Percentiles rank a stretch among this genome's conserved stretches.
Conservation (phyloP, 1,140 invertebrate species). For the Eulimnadia texana region DNA sequence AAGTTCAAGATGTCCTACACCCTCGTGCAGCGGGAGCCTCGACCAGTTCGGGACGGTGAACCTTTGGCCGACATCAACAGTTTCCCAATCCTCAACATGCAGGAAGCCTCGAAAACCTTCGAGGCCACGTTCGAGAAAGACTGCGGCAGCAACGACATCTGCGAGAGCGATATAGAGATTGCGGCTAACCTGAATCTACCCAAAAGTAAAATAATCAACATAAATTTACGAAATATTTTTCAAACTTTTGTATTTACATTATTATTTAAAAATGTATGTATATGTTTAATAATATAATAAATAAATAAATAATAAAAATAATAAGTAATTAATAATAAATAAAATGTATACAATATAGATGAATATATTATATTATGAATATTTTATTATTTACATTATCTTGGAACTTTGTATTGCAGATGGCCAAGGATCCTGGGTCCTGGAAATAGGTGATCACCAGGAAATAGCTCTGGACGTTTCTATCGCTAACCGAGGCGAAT, state of each 20-base stretch:
- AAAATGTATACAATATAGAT: too few species aligned
- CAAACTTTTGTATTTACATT: background rate
- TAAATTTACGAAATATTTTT: background rate
- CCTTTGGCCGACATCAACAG: slow-evolving; percentile 52
- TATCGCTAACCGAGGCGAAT: slow-evolving; percentile 63
- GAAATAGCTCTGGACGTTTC: slow-evolving; percentile 60
- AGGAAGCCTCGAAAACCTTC: slow-evolving; percentile 63
- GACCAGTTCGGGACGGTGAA: slow-evolving; percentile 29
- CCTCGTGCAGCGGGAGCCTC: slow-evolving; percentile 50
- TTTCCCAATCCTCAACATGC: slow-evolving; percentile 76
- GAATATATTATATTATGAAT: too few species aligned
- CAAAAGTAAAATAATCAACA: background rate
- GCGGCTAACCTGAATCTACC: slow-evolving; percentile 33
- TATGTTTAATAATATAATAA: background rate
- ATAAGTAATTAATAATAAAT: too few species aligned
- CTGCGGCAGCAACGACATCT: slow-evolving; percentile 77
- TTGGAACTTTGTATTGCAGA: background rate
- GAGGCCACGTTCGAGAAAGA: slow-evolving; percentile 81
- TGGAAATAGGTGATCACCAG: slow-evolving; percentile 56
- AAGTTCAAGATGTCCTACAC: slow-evolving; percentile 71
- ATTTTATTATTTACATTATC: background rate
- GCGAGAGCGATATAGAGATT: slow-evolving; percentile 64
- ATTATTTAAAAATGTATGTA: background rate
- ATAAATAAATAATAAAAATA: background rate
- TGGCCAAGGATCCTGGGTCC: slow-evolving; percentile 11